Conservation (phyloP, 2,888 invertebrate species). For the Enchytraeus crypticus region DNA sequence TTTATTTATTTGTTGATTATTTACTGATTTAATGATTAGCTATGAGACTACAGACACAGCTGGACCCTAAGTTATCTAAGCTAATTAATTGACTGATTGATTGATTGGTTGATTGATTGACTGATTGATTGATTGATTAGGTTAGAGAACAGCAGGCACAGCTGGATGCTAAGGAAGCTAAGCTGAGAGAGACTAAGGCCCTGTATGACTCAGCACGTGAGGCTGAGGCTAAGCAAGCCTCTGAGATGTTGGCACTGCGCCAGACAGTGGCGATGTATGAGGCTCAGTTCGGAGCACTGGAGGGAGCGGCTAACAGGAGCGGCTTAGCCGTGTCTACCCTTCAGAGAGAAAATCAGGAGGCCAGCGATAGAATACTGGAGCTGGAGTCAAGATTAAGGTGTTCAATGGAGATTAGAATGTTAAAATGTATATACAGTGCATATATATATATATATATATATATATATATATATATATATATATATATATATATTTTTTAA, state of each 20-base stretch:
- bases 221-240: conserved; percentile 35
- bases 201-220: conserved; percentile 38
- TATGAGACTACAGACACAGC: conserved; percentile 34
- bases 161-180: conserved; percentile 40
- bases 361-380: conserved; percentile 41
- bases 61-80: conserved; percentile 41
- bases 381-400: conserved; percentile 44
- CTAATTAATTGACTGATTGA: conserved; percentile 30
- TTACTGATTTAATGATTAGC: conserved; percentile 21
- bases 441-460: no score
- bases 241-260: conserved; percentile 34
- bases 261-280: conserved; percentile 40
- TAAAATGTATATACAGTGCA: no score
- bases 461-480: no score
- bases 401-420: no score
- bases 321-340: conserved; percentile 40
- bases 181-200: conserved; percentile 37
- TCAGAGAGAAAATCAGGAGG: conserved; percentile 40
- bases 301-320: conserved; percentile 38
- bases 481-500: not conserved
- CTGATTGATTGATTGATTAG: conserved; percentile 21
- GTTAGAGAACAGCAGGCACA: conserved; percentile 36
- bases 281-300: conserved; percentile 16
- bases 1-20: not conserved
- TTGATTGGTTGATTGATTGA: not conserved